Evolutionary conservation across 2,888 invertebrate genomes (phyloP), one percentile per base, ranked within the genome.

Genomic region (Agrotis ipsilon): DNA sequence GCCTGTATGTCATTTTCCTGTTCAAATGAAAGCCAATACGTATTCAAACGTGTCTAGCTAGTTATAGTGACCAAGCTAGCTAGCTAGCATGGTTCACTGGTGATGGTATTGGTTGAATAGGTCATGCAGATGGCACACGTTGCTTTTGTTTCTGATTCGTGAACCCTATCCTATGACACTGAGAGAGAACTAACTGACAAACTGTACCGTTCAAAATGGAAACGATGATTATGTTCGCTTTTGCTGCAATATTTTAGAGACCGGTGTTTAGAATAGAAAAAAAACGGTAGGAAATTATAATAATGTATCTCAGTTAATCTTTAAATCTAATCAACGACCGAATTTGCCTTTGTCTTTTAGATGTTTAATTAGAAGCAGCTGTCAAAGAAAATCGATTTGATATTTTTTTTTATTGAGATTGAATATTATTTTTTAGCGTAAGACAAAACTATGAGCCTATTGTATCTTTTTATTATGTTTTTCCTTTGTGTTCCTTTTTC

Each of bases 131-230:
- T 68, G 76, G 77, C 69, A 77, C 72, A 72, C 45, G 24, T 5
- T 1, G 68, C 76, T 72, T 46, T 75, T 68, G 55, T 72, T 51
- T 57, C 43, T 72, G 72, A 24, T 6, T 19, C 45, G 24, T 76
- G 72, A 76, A 72, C 72, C 76, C 54, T 43, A 27, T 75, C 54
- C 76, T 76, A 76, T 72, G 55, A 76, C 55, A 75, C 72, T 68
- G 67, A 5, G 24, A 75, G 24, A n/a, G 13, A n/a, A 32, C 3
- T 52, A 6, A 16, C 45, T 45, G 3, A 18, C 6, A 18, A 27
- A 18, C 3, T 27, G 27, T 27, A 46, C 27, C 3, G 9, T 18
- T 45, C 3, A 16, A 39, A 39, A 13, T 48, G 6, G 21, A 65
- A 55, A 6, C 7, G 48, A n/a, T 45, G 16, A 43, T 68, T 24